phyloP scores from a whole-genome alignment of 2,797 vertebrate species.

The Alosa sapidissima region DNA sequence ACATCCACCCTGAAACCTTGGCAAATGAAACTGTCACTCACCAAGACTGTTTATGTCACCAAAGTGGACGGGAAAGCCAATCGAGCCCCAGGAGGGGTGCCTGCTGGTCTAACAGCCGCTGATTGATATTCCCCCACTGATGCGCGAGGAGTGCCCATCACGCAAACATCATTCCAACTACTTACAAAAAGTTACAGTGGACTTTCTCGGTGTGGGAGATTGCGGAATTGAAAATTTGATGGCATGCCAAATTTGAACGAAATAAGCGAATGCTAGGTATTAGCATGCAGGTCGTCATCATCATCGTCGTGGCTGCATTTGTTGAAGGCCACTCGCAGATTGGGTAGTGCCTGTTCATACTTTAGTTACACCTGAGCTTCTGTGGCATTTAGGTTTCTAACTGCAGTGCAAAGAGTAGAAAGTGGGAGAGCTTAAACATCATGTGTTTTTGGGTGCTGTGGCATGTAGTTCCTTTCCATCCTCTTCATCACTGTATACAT shows the following conservation, averaged over 20 bases:
- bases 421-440: background rate
- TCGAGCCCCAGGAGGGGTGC: slow-evolving; percentile 56
- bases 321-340: background rate
- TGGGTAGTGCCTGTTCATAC: background rate
- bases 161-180: slow-evolving; percentile 55
- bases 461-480: background rate
- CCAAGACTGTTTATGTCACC: slow-evolving; percentile 66
- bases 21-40: slow-evolving; percentile 79
- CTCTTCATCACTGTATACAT: background rate
- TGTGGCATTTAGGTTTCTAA: no score
- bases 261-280: background rate
- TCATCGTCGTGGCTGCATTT: background rate
- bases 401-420: no score
- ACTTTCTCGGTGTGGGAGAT: background rate
- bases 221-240: slow-evolving; percentile 5
- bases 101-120: slow-evolving; percentile 49
- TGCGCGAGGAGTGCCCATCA: slow-evolving; percentile 52
- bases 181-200: slow-evolving; percentile 48
- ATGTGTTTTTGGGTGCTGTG: background rate
- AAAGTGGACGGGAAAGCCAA: slow-evolving; percentile 63
- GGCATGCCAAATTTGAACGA: background rate
- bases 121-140: slow-evolving; percentile 51
- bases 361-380: background rate
- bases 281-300: background rate
- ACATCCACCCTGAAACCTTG: slow-evolving; percentile 74